Evolutionary conservation across 2,797 vertebrate genomes (phyloP).

Genomic region (Hoplostethus mediterraneus): DNA sequence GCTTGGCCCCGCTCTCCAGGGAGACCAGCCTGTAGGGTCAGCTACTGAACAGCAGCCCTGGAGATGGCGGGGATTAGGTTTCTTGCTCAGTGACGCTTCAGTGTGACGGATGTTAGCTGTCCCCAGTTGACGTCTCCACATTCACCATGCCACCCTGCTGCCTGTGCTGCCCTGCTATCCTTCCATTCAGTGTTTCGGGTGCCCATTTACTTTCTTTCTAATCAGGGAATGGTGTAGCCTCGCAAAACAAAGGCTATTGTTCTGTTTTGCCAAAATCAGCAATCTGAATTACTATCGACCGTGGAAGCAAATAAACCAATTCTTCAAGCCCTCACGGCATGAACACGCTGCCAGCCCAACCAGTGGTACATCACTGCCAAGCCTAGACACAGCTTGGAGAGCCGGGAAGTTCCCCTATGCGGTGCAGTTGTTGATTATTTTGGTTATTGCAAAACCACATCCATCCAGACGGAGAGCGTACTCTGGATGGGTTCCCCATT

Average conservation of each 20-base stretch:
- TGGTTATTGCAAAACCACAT: conserved; percentile 64
- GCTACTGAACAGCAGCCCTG: too few relatives aligned
- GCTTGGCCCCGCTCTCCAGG: too few relatives aligned
- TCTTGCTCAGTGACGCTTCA: background rate
- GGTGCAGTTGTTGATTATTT: conserved; percentile 65
- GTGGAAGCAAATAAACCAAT: conserved; percentile 63
- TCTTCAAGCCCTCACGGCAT: conserved; percentile 56
- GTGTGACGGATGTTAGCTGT: background rate
- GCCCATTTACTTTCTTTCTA: conserved; percentile 8
- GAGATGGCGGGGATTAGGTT: too few relatives aligned
- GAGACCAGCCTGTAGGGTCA: too few relatives aligned
- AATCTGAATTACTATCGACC: conserved; percentile 61
- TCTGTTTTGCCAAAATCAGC: conserved; percentile 50
- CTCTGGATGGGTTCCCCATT: conserved; percentile 58
- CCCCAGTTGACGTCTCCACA: background rate
- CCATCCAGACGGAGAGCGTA: conserved; percentile 41
- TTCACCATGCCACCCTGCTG: background rate
- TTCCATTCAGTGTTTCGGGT: background rate
- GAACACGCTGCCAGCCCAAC: conserved; percentile 56
- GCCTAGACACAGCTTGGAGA: conserved; percentile 48
- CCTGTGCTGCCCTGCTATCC: background rate
- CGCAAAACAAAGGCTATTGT: conserved; percentile 70
- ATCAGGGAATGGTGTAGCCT: conserved; percentile 27
- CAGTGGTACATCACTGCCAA: conserved; percentile 61
- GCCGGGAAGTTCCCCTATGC: conserved; percentile 59